Base-by-base conservation (phyloP, 2,888 invertebrate genomes). In the Rhodophaea formosa region DNA sequence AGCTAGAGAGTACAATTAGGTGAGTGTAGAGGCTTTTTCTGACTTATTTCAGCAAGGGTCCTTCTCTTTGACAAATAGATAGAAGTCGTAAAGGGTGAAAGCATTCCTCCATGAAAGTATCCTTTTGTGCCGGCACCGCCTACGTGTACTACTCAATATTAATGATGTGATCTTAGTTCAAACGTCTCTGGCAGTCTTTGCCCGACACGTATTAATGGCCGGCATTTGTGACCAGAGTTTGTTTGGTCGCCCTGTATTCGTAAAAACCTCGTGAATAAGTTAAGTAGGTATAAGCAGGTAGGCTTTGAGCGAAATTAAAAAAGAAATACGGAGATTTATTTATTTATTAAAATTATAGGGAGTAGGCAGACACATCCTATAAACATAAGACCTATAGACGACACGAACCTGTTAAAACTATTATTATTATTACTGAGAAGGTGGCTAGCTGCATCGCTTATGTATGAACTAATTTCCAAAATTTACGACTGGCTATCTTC, bases 151-250 rank as follows among this genome's bases (percentile, higher is more conserved):
- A 75, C 85, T 88, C 84, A 82, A 87, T 90, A 90, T 91, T 90
- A 91, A 90, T 91, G 89, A 90, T 88, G 85, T 83, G 87, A 89
- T 86, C 82, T 89, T 83, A 86, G 86, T 84, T 84, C 86, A 82
- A 83, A 82, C 83, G 84, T 85, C 84, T 82, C 79, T 74, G 72
- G 75, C 81, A 82, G 84, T 79, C 79, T 78, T 75, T 70, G 71
- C 79, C 77, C 80, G 90, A 90, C 89, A 79, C 76, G 75, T 84
- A 89, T 88, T 88, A 89, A 91, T 89, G 88, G 77, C 75, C 70
- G 60, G 72, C 78, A 82, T 86, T 86, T 84, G 81, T 86, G 86
- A 74, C 77, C 84, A 79, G 78, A 77, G 74, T 78, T 70, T 72
- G 73, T 72, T 74, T 74, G 81, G 76, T 77, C 78, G 79, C 74